Base-by-base conservation (phyloP, 2,797 vertebrate species). In the Naso thynnoides region DNA sequence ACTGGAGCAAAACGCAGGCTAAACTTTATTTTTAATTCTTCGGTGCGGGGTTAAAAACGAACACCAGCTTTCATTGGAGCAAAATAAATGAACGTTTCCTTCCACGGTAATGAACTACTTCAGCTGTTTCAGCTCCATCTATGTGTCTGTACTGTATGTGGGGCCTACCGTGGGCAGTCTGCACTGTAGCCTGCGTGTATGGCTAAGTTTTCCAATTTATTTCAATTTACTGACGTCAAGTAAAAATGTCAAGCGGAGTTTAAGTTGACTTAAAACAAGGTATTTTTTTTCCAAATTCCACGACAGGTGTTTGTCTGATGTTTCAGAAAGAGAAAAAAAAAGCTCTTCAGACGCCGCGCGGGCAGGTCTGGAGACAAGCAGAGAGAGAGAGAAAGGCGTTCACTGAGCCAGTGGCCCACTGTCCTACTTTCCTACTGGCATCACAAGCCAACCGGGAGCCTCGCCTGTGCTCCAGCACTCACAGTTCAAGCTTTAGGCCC, bases 341-440 rank as follows among this genome's bases (percentile, higher is more conserved):
- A 6, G 7, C 11, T 15, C 36, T 24, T 4, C 10, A 24, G 31
- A 44, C 24, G 47, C 16, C n/a, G 18, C 42, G 18, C 14, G 27
- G 48, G 67, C 79, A 68, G 55, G 65, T 78, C 42, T 39, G 68
- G 63, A 60, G 66, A 73, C 24, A 4, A 70, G 52, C 60, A 5
- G 55, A 24, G 29, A 36, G 64, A n/a, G n/a, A 56, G 52, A 56
- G 59, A 69, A 33, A 65, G 29, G 53, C 68, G 44, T 68, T 62
- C 10, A 44, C 50, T 83, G 84, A 81, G 73, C 86, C 74, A 84
- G 55, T 89, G 91, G 82, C 88, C 85, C 87, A 92, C 86, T 91
- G 89, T 90, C 89, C 91, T 80, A 92, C 83, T 91, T 92, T 89
- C 69, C 52, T 61, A 27, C 77, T 86, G 85, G 87, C 83, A 89